Percentiles rank a stretch among this genome's conserved stretches.
Evolutionary conservation across 2,797 vertebrate species (phyloP).

Genomic region (Myotis planiceps): DNA sequence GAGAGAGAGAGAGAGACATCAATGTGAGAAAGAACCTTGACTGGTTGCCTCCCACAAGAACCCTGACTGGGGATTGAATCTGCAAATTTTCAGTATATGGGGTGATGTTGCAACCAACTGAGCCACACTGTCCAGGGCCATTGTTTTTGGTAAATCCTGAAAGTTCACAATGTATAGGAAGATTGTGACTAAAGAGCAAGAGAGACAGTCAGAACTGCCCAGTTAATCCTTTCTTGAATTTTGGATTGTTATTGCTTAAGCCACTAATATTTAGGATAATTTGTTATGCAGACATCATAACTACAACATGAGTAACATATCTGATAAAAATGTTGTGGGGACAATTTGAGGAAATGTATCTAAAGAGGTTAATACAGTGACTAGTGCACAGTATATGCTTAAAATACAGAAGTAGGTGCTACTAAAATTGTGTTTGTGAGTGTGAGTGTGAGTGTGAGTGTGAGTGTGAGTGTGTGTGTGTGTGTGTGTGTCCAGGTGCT

Average conservation of each 20-base stretch:
- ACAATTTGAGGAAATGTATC: neutral
- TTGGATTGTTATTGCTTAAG: neutral
- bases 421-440: neutral
- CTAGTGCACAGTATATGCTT: neutral
- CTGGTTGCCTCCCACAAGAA: neutral
- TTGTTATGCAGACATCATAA: neutral
- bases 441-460: no score
- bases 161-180: neutral
- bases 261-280: neutral
- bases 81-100: neutral
- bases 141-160: neutral
- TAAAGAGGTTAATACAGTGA: neutral
- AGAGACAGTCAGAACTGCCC: neutral
- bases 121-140: neutral
- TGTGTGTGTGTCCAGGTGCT: neutral
- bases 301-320: neutral
- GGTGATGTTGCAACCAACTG: neutral
- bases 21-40: neutral
- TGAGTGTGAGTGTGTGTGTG: neutral
- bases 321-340: neutral
- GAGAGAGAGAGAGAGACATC: neutral
- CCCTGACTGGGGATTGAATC: neutral
- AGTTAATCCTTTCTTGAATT: neutral
- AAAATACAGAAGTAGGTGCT: neutral
- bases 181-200: neutral